These are phyloP conservation scores for Leptinotarsa peninsularis DNA, from an alignment of 2,888 invertebrate genomes.

Conservation along the genomic window DNA sequence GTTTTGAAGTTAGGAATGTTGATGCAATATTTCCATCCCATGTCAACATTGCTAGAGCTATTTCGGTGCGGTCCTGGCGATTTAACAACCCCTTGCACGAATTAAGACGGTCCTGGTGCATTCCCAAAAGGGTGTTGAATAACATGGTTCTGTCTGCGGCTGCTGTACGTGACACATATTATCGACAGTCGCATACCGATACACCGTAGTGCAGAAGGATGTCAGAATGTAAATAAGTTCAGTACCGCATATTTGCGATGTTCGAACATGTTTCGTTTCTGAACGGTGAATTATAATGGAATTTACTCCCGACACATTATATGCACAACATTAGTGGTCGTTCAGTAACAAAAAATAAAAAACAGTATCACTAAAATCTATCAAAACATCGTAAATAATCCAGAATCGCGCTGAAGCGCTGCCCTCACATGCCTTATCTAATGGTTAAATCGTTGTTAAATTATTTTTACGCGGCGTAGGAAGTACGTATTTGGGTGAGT, in stretches of 20 bases:
- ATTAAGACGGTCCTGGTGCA: background rate
- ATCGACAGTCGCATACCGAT: background rate
- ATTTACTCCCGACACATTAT: no score
- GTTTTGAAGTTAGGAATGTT: background rate
- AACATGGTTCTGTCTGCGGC: background rate
- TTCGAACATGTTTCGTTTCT: slow-evolving; percentile 1
- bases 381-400: no score
- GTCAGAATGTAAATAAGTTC: background rate
- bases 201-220: background rate
- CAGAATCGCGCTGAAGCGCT: no score
- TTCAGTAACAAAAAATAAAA: no score
- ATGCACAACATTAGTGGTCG: no score
- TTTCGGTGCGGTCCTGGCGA: background rate
- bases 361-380: no score
- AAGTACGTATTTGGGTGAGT: no score
- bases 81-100: background rate
- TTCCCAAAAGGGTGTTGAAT: background rate
- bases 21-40: background rate
- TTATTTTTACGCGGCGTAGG: no score
- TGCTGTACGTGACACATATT: background rate
- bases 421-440: no score
- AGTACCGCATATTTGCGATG: background rate
- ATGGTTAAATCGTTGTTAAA: no score
- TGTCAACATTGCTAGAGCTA: background rate
- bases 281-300: background rate